A percentile compares a stretch with the other conserved stretches of the same genome.
Evolutionary conservation across 2,797 vertebrate species (phyloP).

Genomic region (Lacerta bilineata): DNA sequence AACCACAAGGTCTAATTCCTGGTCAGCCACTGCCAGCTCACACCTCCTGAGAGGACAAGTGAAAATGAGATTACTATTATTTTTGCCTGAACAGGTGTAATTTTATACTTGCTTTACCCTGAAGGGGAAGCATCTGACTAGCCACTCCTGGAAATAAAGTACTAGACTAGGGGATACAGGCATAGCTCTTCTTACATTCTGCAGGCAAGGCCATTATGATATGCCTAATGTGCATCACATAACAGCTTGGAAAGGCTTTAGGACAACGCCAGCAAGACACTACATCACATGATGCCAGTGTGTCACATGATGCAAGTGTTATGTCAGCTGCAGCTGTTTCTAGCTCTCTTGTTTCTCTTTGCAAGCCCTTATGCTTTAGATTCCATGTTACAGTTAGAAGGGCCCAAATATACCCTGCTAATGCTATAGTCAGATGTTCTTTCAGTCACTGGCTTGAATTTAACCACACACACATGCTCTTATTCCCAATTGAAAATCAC

Average conservation of each 20-base stretch:
- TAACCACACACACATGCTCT: background rate
- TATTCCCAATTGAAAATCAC: background rate
- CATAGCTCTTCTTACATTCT: background rate
- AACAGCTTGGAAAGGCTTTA: background rate
- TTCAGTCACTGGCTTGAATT: background rate
- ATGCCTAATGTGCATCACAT: background rate
- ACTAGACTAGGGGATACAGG: background rate
- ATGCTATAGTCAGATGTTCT: background rate
- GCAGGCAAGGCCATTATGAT: background rate
- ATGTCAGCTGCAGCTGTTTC: background rate
- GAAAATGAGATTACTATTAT: too few species aligned
- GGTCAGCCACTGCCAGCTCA: too few species aligned
- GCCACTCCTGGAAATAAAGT: background rate
- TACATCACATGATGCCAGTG: background rate
- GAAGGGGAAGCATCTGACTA: background rate
- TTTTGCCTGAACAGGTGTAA: background rate
- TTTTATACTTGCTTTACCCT: background rate
- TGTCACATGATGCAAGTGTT: background rate
- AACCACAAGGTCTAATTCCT: too few species aligned
- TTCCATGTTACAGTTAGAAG: background rate
- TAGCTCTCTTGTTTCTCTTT: too few species aligned
- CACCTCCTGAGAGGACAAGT: too few species aligned
- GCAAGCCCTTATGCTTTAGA: background rate
- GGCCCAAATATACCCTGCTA: background rate
- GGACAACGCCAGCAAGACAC: background rate